Conservation (phyloP, 2,113 vertebrate species). For the Carlito syrichta region DNA sequence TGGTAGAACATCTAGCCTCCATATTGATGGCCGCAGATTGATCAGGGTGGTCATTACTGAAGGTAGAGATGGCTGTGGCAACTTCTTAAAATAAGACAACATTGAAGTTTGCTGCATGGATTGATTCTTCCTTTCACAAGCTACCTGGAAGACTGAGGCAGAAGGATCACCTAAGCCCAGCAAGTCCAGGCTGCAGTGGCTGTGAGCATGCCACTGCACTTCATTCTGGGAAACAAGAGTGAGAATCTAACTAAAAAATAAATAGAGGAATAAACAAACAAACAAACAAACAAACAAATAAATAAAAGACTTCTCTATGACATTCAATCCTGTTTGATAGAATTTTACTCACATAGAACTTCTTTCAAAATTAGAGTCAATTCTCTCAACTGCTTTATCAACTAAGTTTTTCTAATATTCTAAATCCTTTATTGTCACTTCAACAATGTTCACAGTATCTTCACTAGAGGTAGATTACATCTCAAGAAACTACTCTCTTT, state of each 20-base stretch:
- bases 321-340: neutral
- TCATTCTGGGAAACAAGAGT: too few species aligned
- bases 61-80: neutral
- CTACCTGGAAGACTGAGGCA: too few species aligned
- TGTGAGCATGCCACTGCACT: too few species aligned
- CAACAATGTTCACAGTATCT: neutral
- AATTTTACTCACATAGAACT: neutral
- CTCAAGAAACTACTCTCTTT: neutral
- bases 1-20: neutral
- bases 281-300: too few species aligned
- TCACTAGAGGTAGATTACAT: neutral
- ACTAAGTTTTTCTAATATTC: neutral
- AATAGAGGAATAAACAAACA: too few species aligned
- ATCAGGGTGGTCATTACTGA: neutral
- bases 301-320: neutral
- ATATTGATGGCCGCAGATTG: neutral
- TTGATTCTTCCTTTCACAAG: neutral
- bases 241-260: too few species aligned
- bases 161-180: too few species aligned
- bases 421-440: neutral
- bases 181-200: too few species aligned
- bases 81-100: neutral
- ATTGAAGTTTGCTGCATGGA: neutral
- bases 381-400: neutral
- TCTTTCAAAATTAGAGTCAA: neutral